Base-by-base conservation (phyloP, 2,797 vertebrate species). In the Gymnothorax javanicus region DNA sequence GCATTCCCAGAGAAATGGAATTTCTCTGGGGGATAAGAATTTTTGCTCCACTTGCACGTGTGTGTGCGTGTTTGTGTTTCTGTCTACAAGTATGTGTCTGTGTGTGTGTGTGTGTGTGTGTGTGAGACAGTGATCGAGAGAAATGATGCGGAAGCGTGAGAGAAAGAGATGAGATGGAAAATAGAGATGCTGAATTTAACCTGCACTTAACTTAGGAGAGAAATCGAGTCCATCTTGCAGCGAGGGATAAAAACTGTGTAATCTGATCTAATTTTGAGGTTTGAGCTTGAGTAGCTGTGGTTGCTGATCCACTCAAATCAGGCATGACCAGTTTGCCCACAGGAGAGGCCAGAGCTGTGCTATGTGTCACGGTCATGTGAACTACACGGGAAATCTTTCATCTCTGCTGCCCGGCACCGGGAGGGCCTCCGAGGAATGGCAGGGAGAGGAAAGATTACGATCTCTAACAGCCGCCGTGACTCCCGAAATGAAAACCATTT, bases 1-100 rank as follows among this genome's bases (percentile, higher is more conserved):
- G 60, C 54, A 56, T 87, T 87, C 54, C 87, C 50, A 52, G 59
- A 81, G 25, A 85, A 87, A 75, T 15, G 20, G 17, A 77, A 58
- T n/a, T 56, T 87, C 73, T 81, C 81, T 27, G 33, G 33, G 33
- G 33, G 57, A 50, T 73, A 86, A 79, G 13, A 27, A 79, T 9
- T 86, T 73, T 60, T 2, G n/a, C 73, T 77, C 67, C 75, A 27
- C 56, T 50, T 27, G 52, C 5, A 17, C 15, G 71, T 73, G 27
- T 56, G 79, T 58, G 9, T 0, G 77, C 7, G 77, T 69, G 67
- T 73, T 4, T 33, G 1, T 43, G 33, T 43, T 43, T 43, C 33
- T 43, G 33, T 43, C 33, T 43, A 43, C 33, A 43, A 43, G 73
- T 17, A 2, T 6, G 73, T 27, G 52, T 13, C 7, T 73, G 13